Evolutionary conservation across 1,140 invertebrate genomes (phyloP), one percentile per base, ranked within the genome.

Genomic region (Heliothis subflexa): DNA sequence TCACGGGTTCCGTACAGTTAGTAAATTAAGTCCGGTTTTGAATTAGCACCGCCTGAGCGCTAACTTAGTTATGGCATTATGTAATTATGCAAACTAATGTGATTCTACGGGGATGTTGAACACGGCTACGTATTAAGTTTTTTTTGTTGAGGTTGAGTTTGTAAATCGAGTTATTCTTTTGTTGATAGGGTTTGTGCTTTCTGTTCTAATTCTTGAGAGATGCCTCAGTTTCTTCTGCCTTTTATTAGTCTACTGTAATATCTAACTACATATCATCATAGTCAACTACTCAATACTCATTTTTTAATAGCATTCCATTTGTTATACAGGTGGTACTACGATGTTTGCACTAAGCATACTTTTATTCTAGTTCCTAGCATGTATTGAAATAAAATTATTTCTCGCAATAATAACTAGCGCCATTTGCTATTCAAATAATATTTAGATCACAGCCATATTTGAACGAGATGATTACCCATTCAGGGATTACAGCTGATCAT

Each of bases 1-100:
- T 90, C 88, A 90, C 68, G 52, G 14, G 71, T 72, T 64, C 78
- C 85, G 82, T 82, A 82, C 76, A 82, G 83, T 84, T 89, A 84
- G 54, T 81, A 85, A 86, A 88, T 88, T 82, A 88, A 85, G 75
- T 80, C 76, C 45, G 66, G 78, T 74, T 80, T 76, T 73, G 78
- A 79, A 80, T 81, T 81, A 81, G 78, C 74, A 54, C 68, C 73
- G 57, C 18, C 59, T 79, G 21, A 49, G 55, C 50, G 33, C 54
- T 59, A 74, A 78, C 47, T 40, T 57, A 16, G 78, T 28, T 49
- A 16, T n/a, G 74, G 54, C 49, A 73, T 66, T 68, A 52, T 62
- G 49, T 77, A 55, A 66, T 21, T 54, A 64, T 55, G 52, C 47
- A 40, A 47, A 52, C 66, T 70, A 70, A 70, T 70, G 66, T 52